These are phyloP conservation scores for Drosophila fungiperda DNA, from an alignment of 2,888 invertebrate species.

Conservation along the genomic window DNA sequence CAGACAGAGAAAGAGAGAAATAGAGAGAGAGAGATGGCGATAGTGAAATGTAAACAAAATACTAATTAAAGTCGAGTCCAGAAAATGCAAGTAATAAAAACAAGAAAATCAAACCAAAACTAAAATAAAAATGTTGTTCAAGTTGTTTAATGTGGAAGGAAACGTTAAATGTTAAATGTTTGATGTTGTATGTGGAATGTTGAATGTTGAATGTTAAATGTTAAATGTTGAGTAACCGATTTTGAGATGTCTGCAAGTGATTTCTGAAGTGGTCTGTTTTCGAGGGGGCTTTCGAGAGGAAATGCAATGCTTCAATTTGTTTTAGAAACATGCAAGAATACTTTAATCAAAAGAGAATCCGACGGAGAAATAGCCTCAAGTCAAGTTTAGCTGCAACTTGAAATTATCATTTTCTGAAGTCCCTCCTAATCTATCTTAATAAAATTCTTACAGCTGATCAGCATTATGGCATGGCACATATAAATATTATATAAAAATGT, in stretches of 20 bases:
- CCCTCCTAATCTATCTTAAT: not conserved
- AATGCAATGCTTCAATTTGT: not conserved
- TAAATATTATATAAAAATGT: not conserved
- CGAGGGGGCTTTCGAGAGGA: not conserved
- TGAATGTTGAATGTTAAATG: not conserved
- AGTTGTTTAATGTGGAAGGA: constrained; percentile 21
- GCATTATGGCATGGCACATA: not conserved
- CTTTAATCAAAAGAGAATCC: not conserved
- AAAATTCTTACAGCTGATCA: not conserved
- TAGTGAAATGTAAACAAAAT: constrained; percentile 67
- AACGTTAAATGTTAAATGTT: constrained; percentile 17
- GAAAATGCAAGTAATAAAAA: constrained; percentile 62
- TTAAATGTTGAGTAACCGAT: not conserved
- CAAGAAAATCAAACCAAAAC: constrained; percentile 11
- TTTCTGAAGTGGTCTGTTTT: constrained; percentile 23
- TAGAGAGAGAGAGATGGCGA: constrained; percentile 42
- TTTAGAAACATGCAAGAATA: not conserved
- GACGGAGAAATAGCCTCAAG: not conserved
- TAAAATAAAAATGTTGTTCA: constrained; percentile 30
- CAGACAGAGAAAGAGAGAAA: constrained; percentile 25
- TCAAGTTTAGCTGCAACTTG: not conserved
- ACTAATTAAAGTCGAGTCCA: constrained; percentile 59
- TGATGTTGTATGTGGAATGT: not conserved
- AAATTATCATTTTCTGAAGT: not conserved
- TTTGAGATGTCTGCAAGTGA: constrained; percentile 23